Evolutionary conservation across 2,113 vertebrate genomes (phyloP).

Genomic region (Aegotheles bennettii): DNA sequence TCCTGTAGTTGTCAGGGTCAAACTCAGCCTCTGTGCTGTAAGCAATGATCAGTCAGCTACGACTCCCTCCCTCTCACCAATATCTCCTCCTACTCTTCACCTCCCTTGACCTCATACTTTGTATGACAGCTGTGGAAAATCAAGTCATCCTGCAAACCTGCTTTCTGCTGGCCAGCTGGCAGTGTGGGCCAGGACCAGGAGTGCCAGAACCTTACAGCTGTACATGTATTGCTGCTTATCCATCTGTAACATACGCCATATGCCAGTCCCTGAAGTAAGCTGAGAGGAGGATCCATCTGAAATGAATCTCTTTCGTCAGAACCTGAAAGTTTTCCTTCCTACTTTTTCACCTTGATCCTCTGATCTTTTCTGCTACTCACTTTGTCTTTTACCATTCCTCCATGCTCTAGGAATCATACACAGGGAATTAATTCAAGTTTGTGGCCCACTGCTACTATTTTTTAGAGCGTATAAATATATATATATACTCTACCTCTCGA

Average conservation of each 20-base stretch:
- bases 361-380: background rate
- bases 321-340: background rate
- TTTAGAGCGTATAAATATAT: no score
- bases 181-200: background rate
- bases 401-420: background rate
- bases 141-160: constrained; percentile 33
- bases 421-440: background rate
- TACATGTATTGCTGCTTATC: background rate
- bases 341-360: background rate
- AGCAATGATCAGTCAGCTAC: background rate
- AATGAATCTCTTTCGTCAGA: constrained; percentile 30
- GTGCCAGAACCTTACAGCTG: constrained; percentile 67
- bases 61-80: background rate
- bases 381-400: background rate
- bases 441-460: background rate
- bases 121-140: constrained; percentile 65
- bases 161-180: constrained; percentile 68
- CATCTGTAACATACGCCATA: constrained; percentile 63
- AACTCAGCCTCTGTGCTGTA: background rate
- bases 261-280: constrained; percentile 18
- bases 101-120: constrained; percentile 24
- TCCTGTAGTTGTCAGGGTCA: background rate
- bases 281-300: constrained; percentile 9
- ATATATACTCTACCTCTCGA: no score
- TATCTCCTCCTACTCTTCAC: background rate